phyloP scores from a whole-genome alignment of 2,113 vertebrate genomes.

The Piprites chloris region DNA sequence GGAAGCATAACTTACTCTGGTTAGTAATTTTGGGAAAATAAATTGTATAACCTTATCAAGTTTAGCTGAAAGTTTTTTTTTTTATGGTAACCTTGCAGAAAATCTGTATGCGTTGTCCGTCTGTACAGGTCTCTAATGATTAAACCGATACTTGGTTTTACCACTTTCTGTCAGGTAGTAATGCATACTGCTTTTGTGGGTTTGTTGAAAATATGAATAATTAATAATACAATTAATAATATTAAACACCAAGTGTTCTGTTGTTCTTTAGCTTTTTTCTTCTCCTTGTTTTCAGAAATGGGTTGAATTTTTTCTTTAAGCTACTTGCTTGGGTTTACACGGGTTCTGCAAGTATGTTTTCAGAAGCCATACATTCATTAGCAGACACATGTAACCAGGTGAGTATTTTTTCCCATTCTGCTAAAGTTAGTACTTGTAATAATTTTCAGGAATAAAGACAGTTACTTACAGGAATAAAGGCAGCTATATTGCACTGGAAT shows the following conservation, averaged over 20 bases:
- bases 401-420: constrained; percentile 4
- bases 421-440: neutral
- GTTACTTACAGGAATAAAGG: neutral
- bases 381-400: constrained; percentile 98
- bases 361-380: constrained; percentile 96
- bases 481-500: neutral
- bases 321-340: constrained; percentile 98
- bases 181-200: neutral
- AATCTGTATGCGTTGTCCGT: neutral
- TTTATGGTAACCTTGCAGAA: neutral
- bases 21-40: neutral
- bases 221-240: too few species aligned
- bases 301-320: constrained; percentile 97
- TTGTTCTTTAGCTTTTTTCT: neutral
- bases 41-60: neutral
- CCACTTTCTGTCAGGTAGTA: neutral
- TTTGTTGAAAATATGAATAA: neutral
- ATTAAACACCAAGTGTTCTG: neutral
- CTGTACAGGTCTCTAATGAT: neutral
- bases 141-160: neutral
- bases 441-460: neutral
- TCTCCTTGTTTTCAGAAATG: constrained; percentile 83
- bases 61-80: neutral
- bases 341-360: constrained; percentile 98
- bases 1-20: neutral